These are phyloP conservation scores for Nannospalax galili DNA, from an alignment of 2,113 vertebrate species.

Conservation along the genomic window DNA sequence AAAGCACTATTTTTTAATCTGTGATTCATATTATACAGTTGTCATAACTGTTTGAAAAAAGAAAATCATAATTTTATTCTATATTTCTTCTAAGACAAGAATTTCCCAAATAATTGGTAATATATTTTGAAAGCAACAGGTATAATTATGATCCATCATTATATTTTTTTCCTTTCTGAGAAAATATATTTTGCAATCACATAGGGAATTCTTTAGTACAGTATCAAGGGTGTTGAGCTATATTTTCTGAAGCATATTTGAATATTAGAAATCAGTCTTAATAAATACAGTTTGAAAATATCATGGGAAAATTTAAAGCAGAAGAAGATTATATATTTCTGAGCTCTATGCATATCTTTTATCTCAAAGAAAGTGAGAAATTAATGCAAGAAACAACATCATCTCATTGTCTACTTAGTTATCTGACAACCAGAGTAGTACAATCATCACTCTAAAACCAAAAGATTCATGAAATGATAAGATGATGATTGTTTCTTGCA, in stretches of 20 bases:
- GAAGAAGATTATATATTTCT: slow-evolving; percentile 35
- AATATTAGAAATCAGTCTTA: slow-evolving; percentile 62
- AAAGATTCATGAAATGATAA: background rate
- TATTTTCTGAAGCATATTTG: slow-evolving; percentile 51
- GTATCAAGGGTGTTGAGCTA: background rate
- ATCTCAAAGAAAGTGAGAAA: background rate
- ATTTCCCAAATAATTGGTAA: background rate
- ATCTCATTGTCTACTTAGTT: background rate
- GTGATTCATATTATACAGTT: background rate
- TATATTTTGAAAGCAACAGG: background rate
- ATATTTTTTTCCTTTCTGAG: background rate
- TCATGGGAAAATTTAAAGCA: slow-evolving; percentile 34
- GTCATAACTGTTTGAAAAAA: background rate
- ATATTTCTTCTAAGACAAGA: background rate
- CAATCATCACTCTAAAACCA: background rate
- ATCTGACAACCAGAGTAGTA: background rate
- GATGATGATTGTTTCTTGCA: background rate
- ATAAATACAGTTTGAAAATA: slow-evolving; percentile 50
- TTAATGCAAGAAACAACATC: background rate
- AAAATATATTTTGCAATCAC: background rate
- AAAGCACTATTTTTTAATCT: background rate
- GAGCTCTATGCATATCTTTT: background rate
- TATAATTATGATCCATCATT: background rate
- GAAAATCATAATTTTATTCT: background rate
- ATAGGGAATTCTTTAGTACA: background rate